Conservation (phyloP, 2,113 vertebrate species). For the Phylloscopus whistleri region DNA sequence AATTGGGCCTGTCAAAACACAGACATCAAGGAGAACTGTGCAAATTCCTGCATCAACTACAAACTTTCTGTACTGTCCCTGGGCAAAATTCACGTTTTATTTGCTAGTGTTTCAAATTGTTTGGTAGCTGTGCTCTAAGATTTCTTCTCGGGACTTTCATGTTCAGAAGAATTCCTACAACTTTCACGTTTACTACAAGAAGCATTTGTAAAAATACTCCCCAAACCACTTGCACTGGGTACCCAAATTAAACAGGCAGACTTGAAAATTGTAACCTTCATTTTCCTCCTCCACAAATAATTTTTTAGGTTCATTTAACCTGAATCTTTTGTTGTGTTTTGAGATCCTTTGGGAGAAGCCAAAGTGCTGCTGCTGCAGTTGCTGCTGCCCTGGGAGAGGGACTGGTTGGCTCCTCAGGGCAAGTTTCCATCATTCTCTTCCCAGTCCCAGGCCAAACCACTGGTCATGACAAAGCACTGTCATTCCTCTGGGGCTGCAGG, state of each 20-base stretch:
- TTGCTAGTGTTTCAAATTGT: neutral
- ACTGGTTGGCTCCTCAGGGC: neutral
- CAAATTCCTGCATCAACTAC: neutral
- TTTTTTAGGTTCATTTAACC: neutral
- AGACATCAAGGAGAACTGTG: neutral
- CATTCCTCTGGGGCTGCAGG: neutral
- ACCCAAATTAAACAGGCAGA: neutral
- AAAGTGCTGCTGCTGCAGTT: neutral
- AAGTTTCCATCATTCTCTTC: neutral
- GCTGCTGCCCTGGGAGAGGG: neutral
- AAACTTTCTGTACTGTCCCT: neutral
- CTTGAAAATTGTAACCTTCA: neutral
- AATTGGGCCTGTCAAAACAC: neutral
- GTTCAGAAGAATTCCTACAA: neutral
- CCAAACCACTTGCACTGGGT: neutral
- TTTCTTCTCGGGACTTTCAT: accelerated
- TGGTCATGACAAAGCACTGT: neutral
- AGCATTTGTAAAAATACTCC: neutral
- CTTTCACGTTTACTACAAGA: neutral
- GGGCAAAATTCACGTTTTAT: neutral
- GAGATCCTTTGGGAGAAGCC: neutral
- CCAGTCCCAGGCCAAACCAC: neutral
- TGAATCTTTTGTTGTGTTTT: neutral
- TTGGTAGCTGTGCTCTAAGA: neutral
- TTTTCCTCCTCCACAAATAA: neutral